Base-by-base conservation (phyloP, 2,113 vertebrate genomes). In the Anoura caudifer region DNA sequence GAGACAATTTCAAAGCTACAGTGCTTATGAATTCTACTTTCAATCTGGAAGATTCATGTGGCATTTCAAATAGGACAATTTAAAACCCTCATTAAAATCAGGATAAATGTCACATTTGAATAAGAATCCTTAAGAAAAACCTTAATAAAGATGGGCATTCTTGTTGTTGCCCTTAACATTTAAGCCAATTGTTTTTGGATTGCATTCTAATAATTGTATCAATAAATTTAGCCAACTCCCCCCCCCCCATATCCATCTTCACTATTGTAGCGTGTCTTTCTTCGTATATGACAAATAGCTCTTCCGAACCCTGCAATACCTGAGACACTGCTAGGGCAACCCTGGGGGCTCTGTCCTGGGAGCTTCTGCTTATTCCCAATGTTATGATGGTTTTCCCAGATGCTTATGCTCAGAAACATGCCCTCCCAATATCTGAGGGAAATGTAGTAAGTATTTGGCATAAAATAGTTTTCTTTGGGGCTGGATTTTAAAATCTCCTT, bases 1-100 rank as follows among this genome's bases (percentile, higher is more conserved):
- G 15, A 90, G 73, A 41, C 17, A 7, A 24, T 91, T 97, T 96
- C 92, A 97, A 98, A 98, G n/a, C 76, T 95, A 65, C 81, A 97
- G 95, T 97, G 91, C 96, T 87, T 81, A 11, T 75, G 70, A 90
- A 56, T n/a, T 92, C 89, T 80, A 73, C 33, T 15, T 28, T 87
- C 45, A 75, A 95, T 97, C 70, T 77, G 84, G 36, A 91, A 69
- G 96, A 84, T 89, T 70, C 41, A 63, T 17, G 22, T 84, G 50
- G 70, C 50, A 84, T 93, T 89, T 96, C 56, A 91, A 87, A 88
- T 41, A 65, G 61, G 43, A 59, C 31, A 79, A 88, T 47, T 89
- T 70, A 63, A 88, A 92, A 65, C 16, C 15, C 43, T 67, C 41
- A 33, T 56, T 33, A 67, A 12, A 87, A 59, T 63, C 38, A 83